Evolutionary conservation across 2,797 vertebrate genomes (phyloP), one percentile per base, ranked within the genome.

Genomic region (Tenualosa ilisha): DNA sequence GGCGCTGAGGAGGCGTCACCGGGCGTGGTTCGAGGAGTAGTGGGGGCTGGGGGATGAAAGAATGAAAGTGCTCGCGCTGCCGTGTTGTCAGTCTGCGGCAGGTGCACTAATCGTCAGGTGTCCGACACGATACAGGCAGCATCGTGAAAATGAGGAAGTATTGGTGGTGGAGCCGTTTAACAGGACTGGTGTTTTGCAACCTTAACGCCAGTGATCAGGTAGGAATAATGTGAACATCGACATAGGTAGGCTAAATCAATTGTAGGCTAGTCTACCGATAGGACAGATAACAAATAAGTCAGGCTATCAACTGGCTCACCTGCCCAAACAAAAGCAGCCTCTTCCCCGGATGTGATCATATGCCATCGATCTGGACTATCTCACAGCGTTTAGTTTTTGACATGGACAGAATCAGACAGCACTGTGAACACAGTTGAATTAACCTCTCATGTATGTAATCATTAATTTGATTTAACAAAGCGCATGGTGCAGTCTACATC

Each of bases 71-170:
- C 17, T 22, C 61, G 61, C 8, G 15, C 56, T 81, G n/a, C 59
- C 7, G 22, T 63, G 59, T n/a, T 24, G 22, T 63, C 8, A 63
- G 59, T 63, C 59, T 59, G 20, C 56, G 3, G 6, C 59, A 63
- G 59, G 59, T 63, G 22, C 22, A 6, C n/a, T 3, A n/a, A 9
- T 24, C n/a, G 59, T n/a, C n/a, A 63, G n/a, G 59, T 24, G 59
- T 24, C 59, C 7, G 3, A 24, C 22, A 59, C 31, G 50, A 37
- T 24, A 37, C 65, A 13, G 65, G 31, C 26, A 72, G 31, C 24
- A 24, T 63, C 63, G 22, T n/a, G 43, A 87, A 15, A 61, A 91
- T 92, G 90, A 91, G 49, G 93, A 75, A 91, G 22, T 84, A 87
- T 94, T 86, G 31, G 40, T 86, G 87, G 81, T 51, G 50, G 50